Base-by-base conservation (phyloP, 2,797 vertebrate genomes). In the Geotrypetes seraphini region DNA sequence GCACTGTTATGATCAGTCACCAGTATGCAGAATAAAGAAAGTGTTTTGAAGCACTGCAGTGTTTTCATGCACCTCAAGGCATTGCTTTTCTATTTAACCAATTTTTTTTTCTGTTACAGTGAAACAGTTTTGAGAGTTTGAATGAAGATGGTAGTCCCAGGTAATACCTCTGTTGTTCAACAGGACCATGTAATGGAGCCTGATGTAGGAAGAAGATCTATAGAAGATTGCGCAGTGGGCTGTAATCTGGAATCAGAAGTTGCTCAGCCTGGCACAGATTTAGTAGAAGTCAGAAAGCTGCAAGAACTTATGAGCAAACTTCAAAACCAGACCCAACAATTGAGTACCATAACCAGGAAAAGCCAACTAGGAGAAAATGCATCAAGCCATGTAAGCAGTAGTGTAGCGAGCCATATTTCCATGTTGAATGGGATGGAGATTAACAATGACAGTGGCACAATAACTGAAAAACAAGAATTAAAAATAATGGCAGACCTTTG, bases 71-170 rank as follows among this genome's bases (percentile, higher is more conserved):
- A n/a, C n/a, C n/a, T n/a, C n/a, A n/a, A n/a, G n/a, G n/a, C n/a
- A n/a, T n/a, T n/a, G n/a, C n/a, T n/a, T n/a, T n/a, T n/a, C n/a
- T n/a, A n/a, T n/a, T n/a, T n/a, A n/a, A n/a, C n/a, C n/a, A n/a
- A n/a, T n/a, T n/a, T n/a, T n/a, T n/a, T n/a, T n/a, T n/a, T n/a
- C n/a, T n/a, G n/a, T n/a, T n/a, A n/a, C n/a, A n/a, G n/a, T n/a
- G n/a, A n/a, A n/a, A n/a, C n/a, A n/a, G n/a, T n/a, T n/a, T n/a
- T n/a, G n/a, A n/a, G n/a, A n/a, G n/a, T n/a, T n/a, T n/a, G n/a
- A n/a, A n/a, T 36, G 68, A 81, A 67, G 60, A 93, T 94, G 91
- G 90, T 95, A 42, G 87, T 92, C 53, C 90, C 91, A 15, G 88
- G 84, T 42, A 85, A 66, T 3, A 63, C 73, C 33, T 66, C 66